Evolutionary conservation across 2,113 vertebrate species (phyloP).

Genomic region (Hippocampus abdominalis): DNA sequence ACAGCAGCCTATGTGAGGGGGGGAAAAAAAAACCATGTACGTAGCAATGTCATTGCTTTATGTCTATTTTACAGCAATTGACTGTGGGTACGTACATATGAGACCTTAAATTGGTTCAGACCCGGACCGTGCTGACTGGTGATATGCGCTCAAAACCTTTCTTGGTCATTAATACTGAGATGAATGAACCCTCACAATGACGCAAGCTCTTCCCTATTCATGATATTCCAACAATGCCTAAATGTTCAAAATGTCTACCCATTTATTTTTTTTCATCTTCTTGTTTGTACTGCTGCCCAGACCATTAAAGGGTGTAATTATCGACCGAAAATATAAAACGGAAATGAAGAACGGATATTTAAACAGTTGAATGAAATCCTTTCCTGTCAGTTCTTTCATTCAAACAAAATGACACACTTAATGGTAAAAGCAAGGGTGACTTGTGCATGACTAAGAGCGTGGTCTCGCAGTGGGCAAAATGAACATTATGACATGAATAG

Average conservation of each 20-base stretch:
- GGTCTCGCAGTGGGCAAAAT: constrained; percentile 45
- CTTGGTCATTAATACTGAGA: constrained; percentile 63
- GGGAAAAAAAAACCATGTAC: background rate
- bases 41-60: background rate
- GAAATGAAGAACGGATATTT: constrained; percentile 36
- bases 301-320: constrained; percentile 68
- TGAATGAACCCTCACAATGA: constrained; percentile 57
- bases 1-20: background rate
- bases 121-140: background rate
- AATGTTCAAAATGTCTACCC: constrained; percentile 45
- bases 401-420: constrained; percentile 34
- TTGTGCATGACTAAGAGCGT: constrained; percentile 10
- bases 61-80: background rate
- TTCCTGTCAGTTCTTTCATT: constrained; percentile 24
- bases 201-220: constrained; percentile 64
- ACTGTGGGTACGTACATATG: background rate
- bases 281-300: constrained; percentile 46
- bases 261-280: constrained; percentile 64
- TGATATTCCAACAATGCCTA: constrained; percentile 60
- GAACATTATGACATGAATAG: constrained; percentile 56
- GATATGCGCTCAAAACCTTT: background rate
- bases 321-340: constrained; percentile 38
- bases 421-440: background rate
- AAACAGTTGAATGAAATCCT: constrained; percentile 29
- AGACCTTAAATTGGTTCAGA: background rate